Evolutionary conservation across 2,113 vertebrate species (phyloP).

Genomic region (Calcarius ornatus): DNA sequence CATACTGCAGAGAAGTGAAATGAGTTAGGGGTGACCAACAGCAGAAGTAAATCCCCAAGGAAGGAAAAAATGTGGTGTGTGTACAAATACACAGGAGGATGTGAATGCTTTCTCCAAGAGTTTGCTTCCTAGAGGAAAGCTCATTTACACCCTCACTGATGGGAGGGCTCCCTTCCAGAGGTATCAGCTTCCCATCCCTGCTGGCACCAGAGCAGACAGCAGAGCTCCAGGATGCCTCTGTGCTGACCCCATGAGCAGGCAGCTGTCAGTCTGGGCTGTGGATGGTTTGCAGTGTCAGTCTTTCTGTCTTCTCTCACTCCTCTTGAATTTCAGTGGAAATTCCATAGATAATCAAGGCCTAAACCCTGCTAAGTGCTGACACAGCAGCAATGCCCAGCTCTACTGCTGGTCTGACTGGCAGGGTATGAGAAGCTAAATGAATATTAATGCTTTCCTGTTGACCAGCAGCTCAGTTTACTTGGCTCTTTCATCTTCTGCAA

Average conservation of each 20-base stretch:
- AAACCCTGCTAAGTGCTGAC: background rate
- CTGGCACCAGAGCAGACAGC: background rate
- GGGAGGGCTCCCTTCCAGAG: background rate
- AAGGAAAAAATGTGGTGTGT: background rate
- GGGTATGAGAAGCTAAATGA: background rate
- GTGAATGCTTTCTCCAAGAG: background rate
- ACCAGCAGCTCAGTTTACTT: constrained; percentile 38
- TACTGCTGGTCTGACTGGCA: background rate
- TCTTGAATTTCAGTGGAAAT: background rate
- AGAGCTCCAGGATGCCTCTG: background rate
- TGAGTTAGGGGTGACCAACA: background rate
- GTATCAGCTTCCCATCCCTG: background rate
- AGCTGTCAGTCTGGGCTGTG: background rate
- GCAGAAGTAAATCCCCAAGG: background rate
- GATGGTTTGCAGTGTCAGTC: background rate
- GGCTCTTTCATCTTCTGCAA: constrained; percentile 33
- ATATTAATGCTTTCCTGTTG: constrained; percentile 31
- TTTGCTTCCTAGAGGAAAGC: background rate
- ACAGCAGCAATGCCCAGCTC: background rate
- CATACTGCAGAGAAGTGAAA: background rate
- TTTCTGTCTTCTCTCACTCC: background rate
- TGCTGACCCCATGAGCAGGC: background rate
- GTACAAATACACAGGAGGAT: background rate
- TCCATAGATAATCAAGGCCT: background rate
- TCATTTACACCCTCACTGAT: background rate